Evolutionary conservation across 2,888 invertebrate species (phyloP), one percentile per base, ranked within the genome.

Genomic region (Calameuta filiformis): DNA sequence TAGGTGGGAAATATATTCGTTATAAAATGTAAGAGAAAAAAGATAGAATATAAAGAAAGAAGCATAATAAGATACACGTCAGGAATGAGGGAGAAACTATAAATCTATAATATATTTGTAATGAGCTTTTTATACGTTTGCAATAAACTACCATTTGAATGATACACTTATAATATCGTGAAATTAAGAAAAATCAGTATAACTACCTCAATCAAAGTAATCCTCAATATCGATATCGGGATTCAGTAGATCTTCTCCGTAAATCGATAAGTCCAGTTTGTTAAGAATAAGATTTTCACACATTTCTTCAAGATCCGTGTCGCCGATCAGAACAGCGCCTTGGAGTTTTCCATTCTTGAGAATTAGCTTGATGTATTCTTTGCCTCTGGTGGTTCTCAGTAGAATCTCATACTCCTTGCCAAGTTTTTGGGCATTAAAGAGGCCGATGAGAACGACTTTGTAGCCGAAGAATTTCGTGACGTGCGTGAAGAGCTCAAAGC

Each of bases 141-240:
- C 40, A 76, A 77, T 68, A 34, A 73, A 69, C 35, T 30, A 73
- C 68, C 11, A 69, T 30, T 4, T 75, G 12, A 40, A 37, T 75
- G 31, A 23, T 40, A 37, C 30, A 75, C 11, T 23, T 23, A 56
- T 56, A 56, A 56, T 56, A 23, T 23, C 9, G 23, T 56, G 9
- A 23, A 56, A 2, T 23, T 56, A 56, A 56, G 15, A 56, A 56
- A 23, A 23, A 56, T 56, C 56, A 23, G 23, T 56, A 23, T 23
- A 56, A 56, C 56, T 56, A 56, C 56, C 30, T 92, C 92, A 99
- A 94, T 99, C 99, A 94, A 99, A 99, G 93, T 98, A 99, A 93
- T 99, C 99, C 92, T 99, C 99, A 88, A 99, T 97, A 91, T 99
- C 99, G 88, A 99, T 96, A 90, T 97, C 94, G 33, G 99, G 98